Evolutionary conservation across 2,888 invertebrate species (phyloP).

Genomic region (Ditula angustiorana): DNA sequence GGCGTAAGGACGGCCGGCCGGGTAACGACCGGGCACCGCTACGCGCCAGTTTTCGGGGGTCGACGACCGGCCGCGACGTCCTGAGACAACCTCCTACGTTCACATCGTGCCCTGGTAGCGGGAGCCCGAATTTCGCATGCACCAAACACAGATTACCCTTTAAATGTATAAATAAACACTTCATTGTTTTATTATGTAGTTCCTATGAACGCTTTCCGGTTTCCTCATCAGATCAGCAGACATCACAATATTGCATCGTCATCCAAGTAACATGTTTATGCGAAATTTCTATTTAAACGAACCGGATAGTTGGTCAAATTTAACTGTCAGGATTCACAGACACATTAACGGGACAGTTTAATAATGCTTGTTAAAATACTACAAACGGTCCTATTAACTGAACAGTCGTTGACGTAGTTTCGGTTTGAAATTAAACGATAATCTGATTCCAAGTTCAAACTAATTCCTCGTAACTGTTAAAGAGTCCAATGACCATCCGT

Average conservation of each 20-base stretch:
- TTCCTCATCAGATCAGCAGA: too few species aligned
- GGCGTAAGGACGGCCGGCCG: conserved; percentile 73
- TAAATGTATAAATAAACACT: too few species aligned
- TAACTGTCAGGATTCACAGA: too few species aligned
- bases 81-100: conserved; percentile 70
- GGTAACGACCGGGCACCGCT: conserved; percentile 83
- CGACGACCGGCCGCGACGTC: conserved; percentile 76
- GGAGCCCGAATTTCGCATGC: conserved; percentile 41
- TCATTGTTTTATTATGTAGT: too few species aligned
- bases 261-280: too few species aligned
- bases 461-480: conserved; percentile 35
- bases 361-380: background rate
- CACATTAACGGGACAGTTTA: too few species aligned
- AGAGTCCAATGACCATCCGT: conserved; percentile 35
- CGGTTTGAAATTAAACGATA: conserved; percentile 6
- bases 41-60: conserved; percentile 80
- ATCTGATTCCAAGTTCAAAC: conserved; percentile 19
- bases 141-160: conserved; percentile 4
- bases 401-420: conserved; percentile 4
- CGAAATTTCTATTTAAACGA: too few species aligned
- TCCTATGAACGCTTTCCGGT: too few species aligned
- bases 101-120: conserved; percentile 66
- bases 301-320: too few species aligned
- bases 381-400: background rate
- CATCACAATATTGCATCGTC: too few species aligned